A percentile compares a stretch with the other conserved stretches of the same genome.
Conservation (phyloP, 2,888 invertebrate genomes). For the Dasysyrphus albostriatus region DNA sequence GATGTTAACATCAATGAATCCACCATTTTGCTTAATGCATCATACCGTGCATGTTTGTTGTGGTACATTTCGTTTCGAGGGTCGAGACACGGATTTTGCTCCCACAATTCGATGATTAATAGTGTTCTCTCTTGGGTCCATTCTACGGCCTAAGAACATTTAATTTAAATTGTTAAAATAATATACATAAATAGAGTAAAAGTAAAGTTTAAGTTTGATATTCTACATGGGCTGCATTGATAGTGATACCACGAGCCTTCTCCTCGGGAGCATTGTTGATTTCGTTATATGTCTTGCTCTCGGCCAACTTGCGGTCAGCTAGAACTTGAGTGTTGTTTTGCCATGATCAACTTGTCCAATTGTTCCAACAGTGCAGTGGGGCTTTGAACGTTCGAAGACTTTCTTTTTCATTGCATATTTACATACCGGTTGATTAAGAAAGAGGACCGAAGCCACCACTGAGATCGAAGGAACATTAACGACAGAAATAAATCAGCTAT, state of each 20-base stretch:
- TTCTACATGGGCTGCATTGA: constrained; percentile 97
- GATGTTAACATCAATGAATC: no score
- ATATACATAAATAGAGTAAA: no score
- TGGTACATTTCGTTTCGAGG: no score
- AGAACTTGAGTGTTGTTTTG: constrained; percentile 98
- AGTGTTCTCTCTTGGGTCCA: no score
- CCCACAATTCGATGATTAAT: no score
- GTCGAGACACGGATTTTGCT: no score
- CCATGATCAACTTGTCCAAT: constrained; percentile 99
- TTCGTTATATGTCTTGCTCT: constrained; percentile 94
- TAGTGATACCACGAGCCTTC: constrained; percentile 97
- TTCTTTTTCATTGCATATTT: constrained; percentile 89
- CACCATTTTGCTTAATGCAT: no score
- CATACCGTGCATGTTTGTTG: no score
- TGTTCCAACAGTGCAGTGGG: constrained; percentile 98
- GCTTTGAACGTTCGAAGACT: constrained; percentile 91
- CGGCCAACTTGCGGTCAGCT: constrained; percentile 93
- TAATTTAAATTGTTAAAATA: no score
- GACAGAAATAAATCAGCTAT: constrained; percentile 58
- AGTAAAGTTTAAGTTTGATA: constrained; percentile 95
- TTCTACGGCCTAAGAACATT: no score
- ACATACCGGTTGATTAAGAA: constrained; percentile 79
- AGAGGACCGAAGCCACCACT: no score
- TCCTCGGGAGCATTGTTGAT: constrained; percentile 99
- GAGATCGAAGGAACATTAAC: constrained; percentile 76